Percentiles rank a stretch among this genome's conserved stretches.
Conservation (phyloP, 2,797 vertebrate genomes). For the Coilia nasus region DNA sequence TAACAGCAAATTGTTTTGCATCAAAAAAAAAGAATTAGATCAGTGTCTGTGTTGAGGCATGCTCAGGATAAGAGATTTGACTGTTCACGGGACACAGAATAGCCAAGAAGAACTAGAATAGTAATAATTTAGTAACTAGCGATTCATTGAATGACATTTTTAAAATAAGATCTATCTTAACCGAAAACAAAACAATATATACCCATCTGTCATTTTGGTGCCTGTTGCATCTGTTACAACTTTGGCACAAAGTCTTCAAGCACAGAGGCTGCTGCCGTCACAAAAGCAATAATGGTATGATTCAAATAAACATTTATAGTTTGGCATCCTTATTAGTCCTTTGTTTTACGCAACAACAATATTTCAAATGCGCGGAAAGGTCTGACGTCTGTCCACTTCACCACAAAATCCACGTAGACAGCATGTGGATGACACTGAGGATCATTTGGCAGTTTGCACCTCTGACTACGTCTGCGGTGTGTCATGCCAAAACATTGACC, state of each 20-base stretch:
- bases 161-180: not conserved
- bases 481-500: not conserved
- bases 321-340: not conserved
- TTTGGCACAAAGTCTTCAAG: not conserved
- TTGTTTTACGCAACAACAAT: not conserved
- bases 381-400: not conserved
- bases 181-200: too few species aligned
- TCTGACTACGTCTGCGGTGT: not conserved
- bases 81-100: not conserved
- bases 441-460: not conserved
- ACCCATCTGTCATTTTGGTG: not conserved
- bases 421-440: not conserved
- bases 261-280: not conserved
- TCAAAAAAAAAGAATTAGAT: not conserved
- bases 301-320: constrained; percentile 13
- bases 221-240: not conserved
- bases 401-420: not conserved
- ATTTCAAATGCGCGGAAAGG: not conserved
- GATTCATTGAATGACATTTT: not conserved
- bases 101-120: not conserved
- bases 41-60: not conserved
- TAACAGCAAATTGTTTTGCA: constrained; percentile 5
- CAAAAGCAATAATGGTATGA: not conserved
- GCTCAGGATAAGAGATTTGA: not conserved
- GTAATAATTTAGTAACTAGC: not conserved